Conservation (phyloP, 2,797 vertebrate genomes). For the Takifugu rubripes region DNA sequence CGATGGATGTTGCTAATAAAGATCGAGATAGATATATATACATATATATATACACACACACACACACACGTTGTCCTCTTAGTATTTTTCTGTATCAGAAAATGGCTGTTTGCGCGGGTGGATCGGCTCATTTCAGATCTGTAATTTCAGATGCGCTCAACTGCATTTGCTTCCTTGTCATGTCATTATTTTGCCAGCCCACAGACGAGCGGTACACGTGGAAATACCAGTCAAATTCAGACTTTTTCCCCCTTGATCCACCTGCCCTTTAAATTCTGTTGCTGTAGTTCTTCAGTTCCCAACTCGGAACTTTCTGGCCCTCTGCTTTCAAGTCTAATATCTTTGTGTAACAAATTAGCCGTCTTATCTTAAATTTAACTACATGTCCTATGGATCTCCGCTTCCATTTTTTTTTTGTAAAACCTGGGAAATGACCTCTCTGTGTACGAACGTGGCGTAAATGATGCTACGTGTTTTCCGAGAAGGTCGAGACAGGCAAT, state of each 20-base stretch:
- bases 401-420: background rate
- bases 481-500: background rate
- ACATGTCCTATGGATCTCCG: slow-evolving; percentile 23
- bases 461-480: background rate
- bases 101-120: slow-evolving; percentile 77
- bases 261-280: slow-evolving; percentile 33
- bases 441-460: too few species aligned
- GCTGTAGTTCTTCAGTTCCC: slow-evolving; percentile 17
- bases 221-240: slow-evolving; percentile 10
- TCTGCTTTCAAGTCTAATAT: slow-evolving; percentile 29
- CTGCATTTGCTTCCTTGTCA: background rate
- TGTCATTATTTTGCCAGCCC: slow-evolving; percentile 28
- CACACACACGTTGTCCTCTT: slow-evolving; percentile 59
- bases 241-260: slow-evolving; percentile 11
- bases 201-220: slow-evolving; percentile 24
- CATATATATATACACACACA: too few species aligned
- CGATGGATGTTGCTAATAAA: slow-evolving; percentile 59
- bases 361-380: slow-evolving; percentile 36
- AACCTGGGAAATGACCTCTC: too few species aligned
- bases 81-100: slow-evolving; percentile 85
- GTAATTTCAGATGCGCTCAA: slow-evolving; percentile 31
- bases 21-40: slow-evolving; percentile 41
- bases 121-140: slow-evolving; percentile 70
- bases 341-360: slow-evolving; percentile 39
- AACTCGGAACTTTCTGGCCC: slow-evolving; percentile 6